Evolutionary conservation across 2,888 invertebrate genomes (phyloP).

Genomic region (Isoperla grammatica): DNA sequence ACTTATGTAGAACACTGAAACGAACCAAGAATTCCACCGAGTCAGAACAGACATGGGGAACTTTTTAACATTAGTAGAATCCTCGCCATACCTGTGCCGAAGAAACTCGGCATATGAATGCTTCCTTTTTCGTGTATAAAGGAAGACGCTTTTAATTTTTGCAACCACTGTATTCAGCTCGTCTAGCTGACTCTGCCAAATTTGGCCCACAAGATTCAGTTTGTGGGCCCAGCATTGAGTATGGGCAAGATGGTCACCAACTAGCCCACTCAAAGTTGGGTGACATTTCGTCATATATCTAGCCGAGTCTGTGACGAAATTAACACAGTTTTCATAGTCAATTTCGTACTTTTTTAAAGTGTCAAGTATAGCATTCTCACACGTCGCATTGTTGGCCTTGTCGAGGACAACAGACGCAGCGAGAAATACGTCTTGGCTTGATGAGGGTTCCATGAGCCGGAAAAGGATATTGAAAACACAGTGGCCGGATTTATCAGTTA

Average conservation of each 20-base stretch:
- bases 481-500: conserved; percentile 18
- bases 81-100: not conserved
- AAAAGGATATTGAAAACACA: conserved; percentile 18
- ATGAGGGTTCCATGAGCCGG: not conserved
- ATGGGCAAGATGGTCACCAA: not conserved
- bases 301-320: conserved; percentile 17
- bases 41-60: conserved; percentile 21
- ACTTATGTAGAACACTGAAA: conserved; percentile 9
- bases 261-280: not conserved
- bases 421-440: not conserved
- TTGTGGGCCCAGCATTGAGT: conserved; percentile 20
- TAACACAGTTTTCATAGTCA: not conserved
- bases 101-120: not conserved
- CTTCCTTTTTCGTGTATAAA: conserved; percentile 20
- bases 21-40: conserved; percentile 23
- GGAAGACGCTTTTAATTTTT: conserved; percentile 16
- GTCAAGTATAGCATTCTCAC: not conserved
- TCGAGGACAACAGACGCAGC: not conserved
- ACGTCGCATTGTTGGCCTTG: not conserved
- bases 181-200: not conserved
- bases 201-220: conserved; percentile 10
- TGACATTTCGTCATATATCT: conserved; percentile 14
- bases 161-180: conserved; percentile 15
- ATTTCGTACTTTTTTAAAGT: conserved; percentile 13
- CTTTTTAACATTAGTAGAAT: conserved; percentile 10